phyloP scores from a whole-genome alignment of 2,797 vertebrate species.

The Chaetodon trifasciatus region DNA sequence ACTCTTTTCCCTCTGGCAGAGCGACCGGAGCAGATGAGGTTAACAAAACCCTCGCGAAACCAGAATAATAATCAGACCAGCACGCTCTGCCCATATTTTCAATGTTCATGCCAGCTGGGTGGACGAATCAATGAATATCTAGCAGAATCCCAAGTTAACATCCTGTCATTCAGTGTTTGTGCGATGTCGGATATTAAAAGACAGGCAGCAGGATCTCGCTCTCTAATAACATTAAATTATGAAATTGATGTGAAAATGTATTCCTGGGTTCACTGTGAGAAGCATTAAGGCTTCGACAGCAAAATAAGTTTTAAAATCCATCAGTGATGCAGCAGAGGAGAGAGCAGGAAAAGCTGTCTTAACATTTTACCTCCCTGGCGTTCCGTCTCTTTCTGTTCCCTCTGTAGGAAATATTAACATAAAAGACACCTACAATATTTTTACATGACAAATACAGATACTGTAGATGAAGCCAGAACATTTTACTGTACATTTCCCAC shows the following conservation, averaged over 20 bases:
- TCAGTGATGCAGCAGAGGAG: background rate
- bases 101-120: background rate
- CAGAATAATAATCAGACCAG: slow-evolving; percentile 1
- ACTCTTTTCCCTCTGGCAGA: background rate
- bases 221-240: background rate
- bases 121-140: background rate
- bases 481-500: background rate
- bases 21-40: background rate
- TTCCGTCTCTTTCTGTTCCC: background rate
- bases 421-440: background rate
- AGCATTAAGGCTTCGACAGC: background rate
- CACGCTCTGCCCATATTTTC: background rate
- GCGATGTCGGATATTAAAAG: background rate
- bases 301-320: background rate
- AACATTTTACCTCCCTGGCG: no score
- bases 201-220: background rate
- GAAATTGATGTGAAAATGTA: background rate
- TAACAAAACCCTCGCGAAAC: background rate
- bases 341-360: no score
- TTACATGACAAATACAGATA: background rate
- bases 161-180: background rate
- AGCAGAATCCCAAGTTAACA: background rate
- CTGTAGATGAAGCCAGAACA: background rate
- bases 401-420: no score
- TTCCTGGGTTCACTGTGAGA: background rate